These are phyloP conservation scores for Diadegma fenestrale DNA, from an alignment of 2,888 invertebrate species.

Conservation along the genomic window DNA sequence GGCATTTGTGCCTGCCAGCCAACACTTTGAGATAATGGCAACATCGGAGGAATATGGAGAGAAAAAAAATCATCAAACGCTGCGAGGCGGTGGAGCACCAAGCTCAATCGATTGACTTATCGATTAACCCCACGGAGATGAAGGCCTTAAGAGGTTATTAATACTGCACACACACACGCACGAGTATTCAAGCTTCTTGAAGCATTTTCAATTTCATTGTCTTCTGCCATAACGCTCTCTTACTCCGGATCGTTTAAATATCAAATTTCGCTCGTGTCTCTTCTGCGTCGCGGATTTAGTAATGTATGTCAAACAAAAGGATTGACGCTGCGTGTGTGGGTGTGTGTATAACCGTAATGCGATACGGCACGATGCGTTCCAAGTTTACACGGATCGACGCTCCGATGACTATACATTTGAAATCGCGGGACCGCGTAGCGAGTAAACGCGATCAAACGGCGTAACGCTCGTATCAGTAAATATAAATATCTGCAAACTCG, in stretches of 20 bases:
- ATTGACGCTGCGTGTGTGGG: background rate
- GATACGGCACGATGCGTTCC: slow-evolving; percentile 60
- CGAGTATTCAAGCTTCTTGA: slow-evolving; percentile 7
- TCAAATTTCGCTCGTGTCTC: background rate
- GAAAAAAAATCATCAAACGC: slow-evolving; percentile 20
- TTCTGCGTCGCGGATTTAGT: background rate
- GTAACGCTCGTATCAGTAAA: slow-evolving; percentile 68
- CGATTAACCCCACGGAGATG: slow-evolving; percentile 57
- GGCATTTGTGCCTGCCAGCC: slow-evolving; percentile 27
- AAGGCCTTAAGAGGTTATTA: slow-evolving; percentile 36
- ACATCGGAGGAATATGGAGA: slow-evolving; percentile 26
- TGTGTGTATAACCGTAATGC: slow-evolving; percentile 34
- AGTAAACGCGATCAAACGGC: slow-evolving; percentile 71
- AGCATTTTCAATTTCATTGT: slow-evolving; percentile 13
- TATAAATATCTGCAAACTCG: background rate
- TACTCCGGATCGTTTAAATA: background rate
- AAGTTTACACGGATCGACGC: slow-evolving; percentile 77
- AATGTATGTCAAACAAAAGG: background rate
- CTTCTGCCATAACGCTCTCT: background rate
- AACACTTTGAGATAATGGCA: slow-evolving; percentile 38
- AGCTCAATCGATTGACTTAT: slow-evolving; percentile 63
- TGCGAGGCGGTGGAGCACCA: slow-evolving; percentile 24
- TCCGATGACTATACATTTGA: slow-evolving; percentile 60
- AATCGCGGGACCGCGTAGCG: slow-evolving; percentile 31
- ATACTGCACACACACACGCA: slow-evolving; percentile 9